Conservation (phyloP, 1,140 invertebrate genomes). For the Pseudomyrmex concolor region DNA sequence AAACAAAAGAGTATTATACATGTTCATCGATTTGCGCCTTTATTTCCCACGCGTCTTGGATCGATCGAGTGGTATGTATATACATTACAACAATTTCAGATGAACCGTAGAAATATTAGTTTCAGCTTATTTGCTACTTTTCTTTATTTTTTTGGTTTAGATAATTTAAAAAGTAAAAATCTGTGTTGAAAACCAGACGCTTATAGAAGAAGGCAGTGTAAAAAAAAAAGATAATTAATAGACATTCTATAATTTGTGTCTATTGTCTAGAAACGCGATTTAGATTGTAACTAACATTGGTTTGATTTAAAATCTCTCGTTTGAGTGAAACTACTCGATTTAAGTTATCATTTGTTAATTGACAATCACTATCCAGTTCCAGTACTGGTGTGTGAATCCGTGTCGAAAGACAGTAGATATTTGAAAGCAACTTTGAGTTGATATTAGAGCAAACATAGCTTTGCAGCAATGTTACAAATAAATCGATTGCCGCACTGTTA, state of each 20-base stretch:
- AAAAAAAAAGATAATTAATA: constrained; percentile 13
- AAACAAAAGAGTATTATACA: constrained; percentile 76
- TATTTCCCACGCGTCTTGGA: constrained; percentile 86
- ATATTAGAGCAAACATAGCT: constrained; percentile 16
- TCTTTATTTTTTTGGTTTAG: constrained; percentile 63
- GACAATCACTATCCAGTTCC: too few relatives aligned
- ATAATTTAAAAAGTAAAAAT: constrained; percentile 27
- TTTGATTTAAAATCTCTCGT: neutral
- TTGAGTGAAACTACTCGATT: neutral
- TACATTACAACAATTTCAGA: constrained; percentile 73
- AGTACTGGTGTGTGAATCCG: neutral
- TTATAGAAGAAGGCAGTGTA: constrained; percentile 21
- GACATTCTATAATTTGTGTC: neutral
- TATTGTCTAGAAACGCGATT: constrained; percentile 29
- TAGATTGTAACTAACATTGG: neutral
- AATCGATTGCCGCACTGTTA: constrained; percentile 41
- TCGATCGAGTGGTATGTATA: constrained; percentile 85
- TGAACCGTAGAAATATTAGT: constrained; percentile 75
- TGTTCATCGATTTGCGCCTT: constrained; percentile 85
- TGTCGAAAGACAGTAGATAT: constrained; percentile 12
- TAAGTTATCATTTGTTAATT: too few relatives aligned
- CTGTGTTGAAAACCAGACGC: constrained; percentile 16
- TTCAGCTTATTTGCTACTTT: constrained; percentile 78
- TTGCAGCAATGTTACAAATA: constrained; percentile 25
- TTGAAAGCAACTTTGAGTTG: constrained; percentile 18